Conservation (phyloP, 2,888 invertebrate species). For the Metallyticus violacea region DNA sequence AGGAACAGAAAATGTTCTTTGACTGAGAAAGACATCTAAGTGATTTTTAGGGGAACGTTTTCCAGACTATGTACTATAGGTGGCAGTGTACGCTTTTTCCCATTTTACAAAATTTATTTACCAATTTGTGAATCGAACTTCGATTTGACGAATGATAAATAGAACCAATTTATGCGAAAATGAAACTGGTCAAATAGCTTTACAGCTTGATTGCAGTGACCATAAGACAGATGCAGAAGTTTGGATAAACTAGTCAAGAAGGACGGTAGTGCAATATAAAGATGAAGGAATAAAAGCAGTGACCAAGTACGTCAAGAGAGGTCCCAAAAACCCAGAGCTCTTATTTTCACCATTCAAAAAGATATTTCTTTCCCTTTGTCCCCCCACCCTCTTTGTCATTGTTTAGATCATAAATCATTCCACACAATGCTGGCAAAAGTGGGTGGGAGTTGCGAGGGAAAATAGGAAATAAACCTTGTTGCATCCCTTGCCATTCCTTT, state of each 20-base stretch:
- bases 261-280: not conserved
- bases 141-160: no score
- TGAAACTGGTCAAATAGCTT: no score
- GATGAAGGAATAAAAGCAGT: conserved; percentile 19
- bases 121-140: no score
- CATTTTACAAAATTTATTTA: no score
- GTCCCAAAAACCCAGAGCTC: conserved; percentile 12
- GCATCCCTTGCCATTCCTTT: not conserved
- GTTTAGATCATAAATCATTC: conserved; percentile 17
- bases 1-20: no score
- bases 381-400: not conserved
- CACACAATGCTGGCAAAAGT: conserved; percentile 2
- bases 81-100: no score
- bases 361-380: not conserved
- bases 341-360: conserved; percentile 16
- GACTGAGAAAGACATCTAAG: no score
- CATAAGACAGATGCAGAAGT: no score
- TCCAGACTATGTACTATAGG: no score
- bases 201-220: no score
- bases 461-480: not conserved
- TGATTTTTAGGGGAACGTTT: no score
- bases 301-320: conserved; percentile 20
- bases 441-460: not conserved
- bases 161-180: no score
- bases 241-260: not conserved